phyloP scores from a whole-genome alignment of 2,797 vertebrate species.

The Silurus lanzhouensis region DNA sequence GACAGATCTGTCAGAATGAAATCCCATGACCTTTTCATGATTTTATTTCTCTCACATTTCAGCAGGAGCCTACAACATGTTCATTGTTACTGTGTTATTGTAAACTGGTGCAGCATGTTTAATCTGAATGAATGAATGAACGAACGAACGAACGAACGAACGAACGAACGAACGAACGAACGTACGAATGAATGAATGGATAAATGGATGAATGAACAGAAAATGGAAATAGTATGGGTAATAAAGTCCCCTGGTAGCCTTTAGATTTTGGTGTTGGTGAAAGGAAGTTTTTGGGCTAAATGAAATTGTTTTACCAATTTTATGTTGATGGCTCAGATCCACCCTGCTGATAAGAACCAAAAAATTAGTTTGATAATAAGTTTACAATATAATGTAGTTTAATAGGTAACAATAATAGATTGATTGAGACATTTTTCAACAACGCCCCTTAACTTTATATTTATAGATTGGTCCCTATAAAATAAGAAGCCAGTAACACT shows the following conservation, averaged over 20 bases:
- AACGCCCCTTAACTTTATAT: neutral
- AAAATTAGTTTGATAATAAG: neutral
- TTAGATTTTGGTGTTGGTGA: neutral
- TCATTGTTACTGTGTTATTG: slow-evolving; percentile 15
- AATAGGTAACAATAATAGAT: neutral
- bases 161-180: too few species aligned
- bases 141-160: too few species aligned
- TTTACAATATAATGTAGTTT: neutral
- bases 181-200: neutral
- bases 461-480: neutral
- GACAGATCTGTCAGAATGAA: slow-evolving; percentile 11
- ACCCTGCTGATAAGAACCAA: neutral
- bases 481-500: slow-evolving; percentile 15
- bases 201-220: too few species aligned
- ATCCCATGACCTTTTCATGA: slow-evolving; percentile 26
- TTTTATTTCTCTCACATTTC: slow-evolving; percentile 4
- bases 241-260: neutral
- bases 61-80: slow-evolving; percentile 16
- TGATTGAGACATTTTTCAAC: neutral
- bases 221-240: neutral
- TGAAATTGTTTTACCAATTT: neutral
- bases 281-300: neutral
- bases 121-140: neutral
- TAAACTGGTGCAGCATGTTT: slow-evolving; percentile 1
- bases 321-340: neutral